Conservation (phyloP, 2,797 vertebrate genomes). For the Coracias cyanogaster region DNA sequence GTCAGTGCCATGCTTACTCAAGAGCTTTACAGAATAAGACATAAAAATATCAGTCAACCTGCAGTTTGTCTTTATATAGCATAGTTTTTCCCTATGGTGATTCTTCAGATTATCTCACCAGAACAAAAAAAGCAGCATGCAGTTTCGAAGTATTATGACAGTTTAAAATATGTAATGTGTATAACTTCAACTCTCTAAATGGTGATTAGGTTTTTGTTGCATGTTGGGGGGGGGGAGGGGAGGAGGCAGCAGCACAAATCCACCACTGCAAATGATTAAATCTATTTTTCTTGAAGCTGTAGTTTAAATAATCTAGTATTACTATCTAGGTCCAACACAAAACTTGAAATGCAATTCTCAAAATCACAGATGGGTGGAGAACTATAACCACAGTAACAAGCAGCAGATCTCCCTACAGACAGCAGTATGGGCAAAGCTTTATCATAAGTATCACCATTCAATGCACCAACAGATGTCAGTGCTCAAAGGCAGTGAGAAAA, state of each 20-base stretch:
- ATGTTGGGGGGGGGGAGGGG: too few relatives aligned
- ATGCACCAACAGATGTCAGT: slow-evolving; percentile 43
- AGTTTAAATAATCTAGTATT: neutral
- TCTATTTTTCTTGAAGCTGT: neutral
- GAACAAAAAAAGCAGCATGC: neutral
- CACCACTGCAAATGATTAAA: neutral
- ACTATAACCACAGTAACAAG: slow-evolving; percentile 75
- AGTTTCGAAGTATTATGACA: neutral
- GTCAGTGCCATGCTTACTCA: neutral
- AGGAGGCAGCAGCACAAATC: neutral
- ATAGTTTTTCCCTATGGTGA: neutral
- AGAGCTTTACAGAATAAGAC: neutral
- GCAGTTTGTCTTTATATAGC: neutral
- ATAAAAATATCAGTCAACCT: neutral
- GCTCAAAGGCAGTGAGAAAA: slow-evolving; percentile 50
- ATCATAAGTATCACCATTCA: slow-evolving; percentile 18
- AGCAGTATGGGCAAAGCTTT: slow-evolving; percentile 10
- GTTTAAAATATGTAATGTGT: neutral
- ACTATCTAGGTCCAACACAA: neutral
- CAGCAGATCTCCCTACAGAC: neutral
- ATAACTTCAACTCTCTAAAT: neutral
- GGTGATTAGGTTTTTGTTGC: neutral
- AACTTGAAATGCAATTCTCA: slow-evolving; percentile 77
- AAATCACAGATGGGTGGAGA: slow-evolving; percentile 82
- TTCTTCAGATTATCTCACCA: neutral